These are phyloP conservation scores for Drosophila demipolita DNA, from an alignment of 2,888 invertebrate genomes.

Conservation along the genomic window DNA sequence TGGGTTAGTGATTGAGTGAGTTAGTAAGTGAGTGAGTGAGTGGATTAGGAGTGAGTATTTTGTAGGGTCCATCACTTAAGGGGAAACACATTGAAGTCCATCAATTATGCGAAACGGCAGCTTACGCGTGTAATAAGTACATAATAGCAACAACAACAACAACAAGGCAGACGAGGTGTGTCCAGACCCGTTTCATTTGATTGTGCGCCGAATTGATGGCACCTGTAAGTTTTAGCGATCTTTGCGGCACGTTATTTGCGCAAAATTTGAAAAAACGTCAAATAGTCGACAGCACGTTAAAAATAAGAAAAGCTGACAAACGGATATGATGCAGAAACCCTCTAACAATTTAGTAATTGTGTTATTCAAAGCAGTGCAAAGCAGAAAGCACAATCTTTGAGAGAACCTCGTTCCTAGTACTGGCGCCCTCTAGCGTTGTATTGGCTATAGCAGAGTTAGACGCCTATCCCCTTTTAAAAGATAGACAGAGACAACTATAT, in stretches of 20 bases:
- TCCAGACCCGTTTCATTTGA: no score
- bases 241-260: conserved; percentile 24
- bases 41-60: background rate
- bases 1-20: no score
- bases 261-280: conserved; percentile 55
- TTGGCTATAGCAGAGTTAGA: background rate
- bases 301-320: conserved; percentile 31
- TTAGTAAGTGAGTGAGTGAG: no score
- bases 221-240: no score
- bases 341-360: no score
- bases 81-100: conserved; percentile 64
- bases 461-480: background rate
- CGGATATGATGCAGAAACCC: conserved; percentile 62
- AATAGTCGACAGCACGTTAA: conserved; percentile 17
- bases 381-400: no score
- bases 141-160: no score
- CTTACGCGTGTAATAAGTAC: no score
- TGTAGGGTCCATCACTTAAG: conserved; percentile 38
- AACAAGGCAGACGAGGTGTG: no score
- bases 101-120: conserved; percentile 42
- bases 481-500: background rate
- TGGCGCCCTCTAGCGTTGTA: background rate
- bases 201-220: no score
- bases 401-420: background rate
- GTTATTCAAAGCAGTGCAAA: no score